Conservation (phyloP, 2,113 vertebrate genomes). For the Alexandromys fortis region DNA sequence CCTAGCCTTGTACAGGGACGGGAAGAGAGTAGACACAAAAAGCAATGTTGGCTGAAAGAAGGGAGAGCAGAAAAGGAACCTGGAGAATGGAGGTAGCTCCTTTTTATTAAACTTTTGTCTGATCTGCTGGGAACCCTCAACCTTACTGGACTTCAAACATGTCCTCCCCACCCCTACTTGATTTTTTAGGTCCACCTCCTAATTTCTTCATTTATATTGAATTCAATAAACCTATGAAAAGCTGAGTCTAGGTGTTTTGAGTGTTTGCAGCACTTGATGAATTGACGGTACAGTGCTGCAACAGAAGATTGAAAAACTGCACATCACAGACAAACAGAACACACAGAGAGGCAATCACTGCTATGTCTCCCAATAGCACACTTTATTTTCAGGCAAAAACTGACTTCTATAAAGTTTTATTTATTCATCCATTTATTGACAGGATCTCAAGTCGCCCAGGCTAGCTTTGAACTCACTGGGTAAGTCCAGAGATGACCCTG, state of each 20-base stretch:
- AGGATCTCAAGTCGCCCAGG: background rate
- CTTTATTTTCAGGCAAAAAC: background rate
- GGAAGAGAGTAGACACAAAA: background rate
- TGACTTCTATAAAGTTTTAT: background rate
- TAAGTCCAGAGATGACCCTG: background rate
- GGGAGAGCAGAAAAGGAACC: background rate
- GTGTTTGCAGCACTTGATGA: background rate
- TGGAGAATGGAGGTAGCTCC: background rate
- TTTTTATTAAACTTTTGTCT: background rate
- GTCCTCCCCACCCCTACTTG: background rate
- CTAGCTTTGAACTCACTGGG: background rate
- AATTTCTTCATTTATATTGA: background rate
- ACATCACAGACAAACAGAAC: background rate
- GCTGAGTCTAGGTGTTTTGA: background rate
- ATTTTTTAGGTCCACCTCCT: background rate
- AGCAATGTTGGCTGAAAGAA: background rate
- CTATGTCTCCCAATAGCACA: background rate
- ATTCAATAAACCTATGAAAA: background rate
- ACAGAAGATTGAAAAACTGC: background rate
- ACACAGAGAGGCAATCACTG: background rate
- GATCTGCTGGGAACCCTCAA: background rate
- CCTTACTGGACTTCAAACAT: background rate
- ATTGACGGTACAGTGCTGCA: too few species aligned
- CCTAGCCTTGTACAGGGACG: background rate
- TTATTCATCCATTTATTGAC: background rate